A percentile compares a stretch with the other conserved stretches of the same genome.
Evolutionary conservation across 2,797 vertebrate genomes (phyloP).

Genomic region (Pogonophryne albipinna): DNA sequence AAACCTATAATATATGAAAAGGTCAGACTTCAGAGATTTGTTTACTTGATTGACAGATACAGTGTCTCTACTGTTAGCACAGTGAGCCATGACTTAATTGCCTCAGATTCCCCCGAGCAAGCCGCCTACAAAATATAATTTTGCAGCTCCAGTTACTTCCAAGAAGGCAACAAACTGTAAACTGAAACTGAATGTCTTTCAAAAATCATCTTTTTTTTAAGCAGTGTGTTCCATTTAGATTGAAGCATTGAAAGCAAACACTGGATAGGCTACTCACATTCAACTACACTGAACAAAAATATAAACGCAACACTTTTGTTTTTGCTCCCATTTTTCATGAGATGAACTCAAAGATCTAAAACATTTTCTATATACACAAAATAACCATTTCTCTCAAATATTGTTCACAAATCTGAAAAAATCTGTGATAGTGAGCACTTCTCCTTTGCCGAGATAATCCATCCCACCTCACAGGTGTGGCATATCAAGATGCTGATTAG

Average conservation of each 20-base stretch:
- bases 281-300: too few relatives aligned
- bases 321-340: too few relatives aligned
- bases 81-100: neutral
- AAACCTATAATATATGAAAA: neutral
- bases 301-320: too few relatives aligned
- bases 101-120: neutral
- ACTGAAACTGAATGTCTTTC: neutral
- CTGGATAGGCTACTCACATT: neutral
- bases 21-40: neutral
- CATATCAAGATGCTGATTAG: too few relatives aligned
- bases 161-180: slow-evolving; percentile 2
- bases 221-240: neutral
- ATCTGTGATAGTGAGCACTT: too few relatives aligned
- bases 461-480: too few relatives aligned
- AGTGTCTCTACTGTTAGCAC: neutral
- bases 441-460: too few relatives aligned
- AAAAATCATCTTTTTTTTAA: neutral
- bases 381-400: too few relatives aligned
- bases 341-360: too few relatives aligned
- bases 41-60: slow-evolving; percentile 9
- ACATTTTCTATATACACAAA: too few relatives aligned
- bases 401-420: too few relatives aligned
- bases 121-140: neutral
- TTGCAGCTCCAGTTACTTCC: neutral
- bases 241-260: neutral